A percentile compares a stretch with the other conserved stretches of the same genome.
phyloP scores from a whole-genome alignment of 1,140 invertebrate species.

The Orchestia grillus region DNA sequence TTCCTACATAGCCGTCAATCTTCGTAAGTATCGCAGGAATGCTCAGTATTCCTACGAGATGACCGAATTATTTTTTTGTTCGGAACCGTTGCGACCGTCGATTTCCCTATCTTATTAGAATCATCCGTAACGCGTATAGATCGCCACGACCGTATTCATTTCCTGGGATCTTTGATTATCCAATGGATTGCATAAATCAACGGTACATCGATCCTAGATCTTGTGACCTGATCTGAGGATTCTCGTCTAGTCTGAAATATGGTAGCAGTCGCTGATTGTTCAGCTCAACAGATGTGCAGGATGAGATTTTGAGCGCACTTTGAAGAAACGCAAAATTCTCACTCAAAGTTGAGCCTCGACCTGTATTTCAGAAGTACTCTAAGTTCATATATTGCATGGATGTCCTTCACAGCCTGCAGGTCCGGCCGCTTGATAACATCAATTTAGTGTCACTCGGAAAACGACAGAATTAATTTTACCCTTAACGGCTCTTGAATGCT shows the following conservation, averaged over 20 bases:
- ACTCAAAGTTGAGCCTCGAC: neutral
- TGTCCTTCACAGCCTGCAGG: neutral
- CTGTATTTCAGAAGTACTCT: neutral
- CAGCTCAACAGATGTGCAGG: neutral
- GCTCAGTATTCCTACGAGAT: neutral
- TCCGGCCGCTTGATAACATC: neutral
- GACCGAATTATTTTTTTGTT: neutral
- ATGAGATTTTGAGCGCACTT: neutral
- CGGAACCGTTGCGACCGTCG: neutral
- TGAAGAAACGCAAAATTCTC: neutral
- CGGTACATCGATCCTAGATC: neutral
- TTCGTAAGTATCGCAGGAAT: slow-evolving; percentile 5
- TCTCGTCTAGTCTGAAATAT: neutral
- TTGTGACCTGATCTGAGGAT: neutral
- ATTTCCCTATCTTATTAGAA: slow-evolving; percentile 10
- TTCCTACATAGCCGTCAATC: neutral
- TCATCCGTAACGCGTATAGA: neutral
- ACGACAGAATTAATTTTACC: neutral
- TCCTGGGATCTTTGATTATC: neutral
- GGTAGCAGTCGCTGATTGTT: neutral
- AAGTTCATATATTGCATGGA: neutral
- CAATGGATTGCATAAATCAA: neutral
- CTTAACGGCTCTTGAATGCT: neutral
- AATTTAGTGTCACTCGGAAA: neutral
- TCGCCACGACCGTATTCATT: neutral